phyloP scores from a whole-genome alignment of 2,797 vertebrate species.

The Onychomys arenicola region DNA sequence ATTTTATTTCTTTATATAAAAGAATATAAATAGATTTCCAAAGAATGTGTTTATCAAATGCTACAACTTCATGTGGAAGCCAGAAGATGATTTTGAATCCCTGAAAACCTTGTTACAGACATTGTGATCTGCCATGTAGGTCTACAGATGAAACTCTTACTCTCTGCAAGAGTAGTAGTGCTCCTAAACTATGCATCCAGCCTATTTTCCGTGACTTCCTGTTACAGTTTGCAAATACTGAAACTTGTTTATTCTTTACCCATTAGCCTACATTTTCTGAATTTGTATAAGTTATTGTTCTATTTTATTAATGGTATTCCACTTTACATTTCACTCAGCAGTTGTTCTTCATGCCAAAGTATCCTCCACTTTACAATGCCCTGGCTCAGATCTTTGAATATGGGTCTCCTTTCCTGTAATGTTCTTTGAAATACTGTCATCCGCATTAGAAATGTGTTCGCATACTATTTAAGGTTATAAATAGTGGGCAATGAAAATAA shows the following conservation, averaged over 20 bases:
- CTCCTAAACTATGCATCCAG: background rate
- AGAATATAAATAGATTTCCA: background rate
- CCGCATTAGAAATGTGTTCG: background rate
- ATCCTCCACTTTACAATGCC: background rate
- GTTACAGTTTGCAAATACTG: background rate
- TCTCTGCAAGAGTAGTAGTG: background rate
- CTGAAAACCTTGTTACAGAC: background rate
- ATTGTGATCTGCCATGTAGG: background rate
- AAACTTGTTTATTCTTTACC: background rate
- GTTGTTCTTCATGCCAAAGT: background rate
- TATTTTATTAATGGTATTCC: background rate
- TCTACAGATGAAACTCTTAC: background rate
- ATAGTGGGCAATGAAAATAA: background rate
- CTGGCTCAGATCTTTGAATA: background rate
- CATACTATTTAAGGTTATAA: background rate
- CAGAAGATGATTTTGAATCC: background rate
- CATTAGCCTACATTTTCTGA: background rate
- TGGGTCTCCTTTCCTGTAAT: background rate
- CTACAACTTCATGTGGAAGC: background rate
- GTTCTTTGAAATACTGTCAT: background rate
- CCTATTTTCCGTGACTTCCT: background rate
- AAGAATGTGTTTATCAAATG: background rate
- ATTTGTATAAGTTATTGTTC: background rate
- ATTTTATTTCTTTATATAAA: background rate
- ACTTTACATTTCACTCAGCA: background rate